Base-by-base conservation (phyloP, 2,113 vertebrate genomes). In the Lichenostomus cassidix region DNA sequence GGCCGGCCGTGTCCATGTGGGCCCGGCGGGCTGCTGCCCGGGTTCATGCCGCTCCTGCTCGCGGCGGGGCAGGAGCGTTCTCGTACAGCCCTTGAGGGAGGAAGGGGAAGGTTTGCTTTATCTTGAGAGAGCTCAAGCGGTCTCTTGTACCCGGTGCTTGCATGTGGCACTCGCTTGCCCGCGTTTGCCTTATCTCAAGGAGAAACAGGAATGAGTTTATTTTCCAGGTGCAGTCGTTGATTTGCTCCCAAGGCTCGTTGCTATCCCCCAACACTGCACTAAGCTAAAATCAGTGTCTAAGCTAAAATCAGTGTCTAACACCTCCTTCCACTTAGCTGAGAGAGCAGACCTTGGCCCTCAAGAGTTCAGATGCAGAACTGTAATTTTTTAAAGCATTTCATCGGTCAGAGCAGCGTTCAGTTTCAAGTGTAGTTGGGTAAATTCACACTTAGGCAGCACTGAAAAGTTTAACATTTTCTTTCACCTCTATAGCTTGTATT, bases 51-150 rank as follows among this genome's bases (percentile, higher is more conserved):
- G 39, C 39, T 39, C 39, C 39, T 39, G 9, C 39, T 39, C 39
- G 11, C 39, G 39, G 39, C 39, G 25, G 27, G 28, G 21, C 41
- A 28, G 41, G 41, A 15, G 33, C 33, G 39, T 5, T 33, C 39
- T 8, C 24, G n/a, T n/a, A 5, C 16, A 2, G 49, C 31, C 21
- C 75, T 4, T 18, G 35, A 63, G 17, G 41, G 50, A 63, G 67
- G 15, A 5, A 25, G 15, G 17, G 1, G 5, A 16, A 10, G 23
- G 33, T 23, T 81, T 2, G 27, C 11, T 52, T 23, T 16, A 1
- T 5, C 37, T 1, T 18, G 1, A 44, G 58, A 9, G 31, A 17
- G 24, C 5, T 2, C 2, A 0, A 17, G 10, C 1, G 11, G 18
- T 0, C 7, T 31, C 31, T 39, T 20, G 53, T 12, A 11, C 53